phyloP scores from a whole-genome alignment of 2,113 vertebrate genomes.

The Halichoeres trimaculatus region DNA sequence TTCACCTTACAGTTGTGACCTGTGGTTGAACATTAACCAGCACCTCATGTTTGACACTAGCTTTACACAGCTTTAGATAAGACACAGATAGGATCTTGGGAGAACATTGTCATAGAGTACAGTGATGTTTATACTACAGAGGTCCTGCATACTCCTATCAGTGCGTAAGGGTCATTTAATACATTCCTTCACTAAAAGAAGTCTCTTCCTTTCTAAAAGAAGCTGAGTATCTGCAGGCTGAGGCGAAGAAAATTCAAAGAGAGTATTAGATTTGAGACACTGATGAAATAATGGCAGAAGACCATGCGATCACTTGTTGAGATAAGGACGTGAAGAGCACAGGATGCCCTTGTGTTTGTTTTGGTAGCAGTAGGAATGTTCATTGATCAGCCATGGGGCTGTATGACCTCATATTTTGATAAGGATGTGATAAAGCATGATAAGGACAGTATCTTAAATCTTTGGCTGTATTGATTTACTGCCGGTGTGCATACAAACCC shows the following conservation, averaged over 20 bases:
- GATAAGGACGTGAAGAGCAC: conserved; percentile 44
- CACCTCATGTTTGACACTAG: conserved; percentile 55
- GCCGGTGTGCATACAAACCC: conserved; percentile 39
- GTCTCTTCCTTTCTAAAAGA: not conserved
- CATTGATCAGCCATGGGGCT: conserved; percentile 65
- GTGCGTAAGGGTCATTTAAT: not conserved
- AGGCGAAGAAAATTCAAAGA: conserved; percentile 26
- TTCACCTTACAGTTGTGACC: conserved; percentile 30
- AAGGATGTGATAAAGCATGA: conserved; percentile 74
- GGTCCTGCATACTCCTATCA: conserved; percentile 1
- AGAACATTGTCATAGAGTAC: conserved; percentile 46
- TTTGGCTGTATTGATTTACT: conserved; percentile 77
- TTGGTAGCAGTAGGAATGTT: conserved; percentile 74
- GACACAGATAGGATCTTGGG: conserved; percentile 35
- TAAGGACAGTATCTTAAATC: conserved; percentile 79
- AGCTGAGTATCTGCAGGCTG: not conserved
- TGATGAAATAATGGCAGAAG: conserved; percentile 58
- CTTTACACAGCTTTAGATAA: conserved; percentile 70
- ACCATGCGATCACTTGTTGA: conserved; percentile 64
- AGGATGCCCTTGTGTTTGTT: conserved; percentile 72
- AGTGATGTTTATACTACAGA: conserved; percentile 9
- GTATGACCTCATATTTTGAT: conserved; percentile 75
- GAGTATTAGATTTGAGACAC: conserved; percentile 37
- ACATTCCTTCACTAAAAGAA: not conserved
- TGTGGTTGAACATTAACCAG: conserved; percentile 71